These are phyloP conservation scores for Lasiommata megera DNA, from an alignment of 2,888 invertebrate genomes.

Conservation along the genomic window DNA sequence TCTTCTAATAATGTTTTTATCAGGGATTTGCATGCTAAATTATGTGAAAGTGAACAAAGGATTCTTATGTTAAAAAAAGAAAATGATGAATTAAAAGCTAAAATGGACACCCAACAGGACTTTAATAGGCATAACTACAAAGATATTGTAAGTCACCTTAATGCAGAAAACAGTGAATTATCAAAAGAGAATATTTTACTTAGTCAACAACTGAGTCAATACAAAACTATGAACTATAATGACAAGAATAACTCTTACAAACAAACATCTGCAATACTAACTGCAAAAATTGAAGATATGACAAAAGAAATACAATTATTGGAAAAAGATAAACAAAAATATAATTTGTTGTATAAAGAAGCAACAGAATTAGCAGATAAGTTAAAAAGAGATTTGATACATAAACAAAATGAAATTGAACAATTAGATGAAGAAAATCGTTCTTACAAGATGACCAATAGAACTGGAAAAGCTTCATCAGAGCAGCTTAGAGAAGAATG, in stretches of 20 bases:
- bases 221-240: conserved; percentile 50
- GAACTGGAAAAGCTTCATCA: conserved; percentile 67
- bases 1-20: conserved; percentile 53
- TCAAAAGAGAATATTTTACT: conserved; percentile 70
- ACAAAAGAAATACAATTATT: conserved; percentile 54
- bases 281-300: conserved; percentile 56
- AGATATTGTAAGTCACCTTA: conserved; percentile 68
- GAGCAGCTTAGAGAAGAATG: conserved; percentile 71
- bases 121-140: conserved; percentile 61
- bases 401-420: conserved; percentile 68
- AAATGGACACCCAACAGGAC: conserved; percentile 45
- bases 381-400: conserved; percentile 63
- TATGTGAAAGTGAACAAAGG: conserved; percentile 75
- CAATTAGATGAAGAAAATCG: conserved; percentile 70
- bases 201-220: conserved; percentile 63
- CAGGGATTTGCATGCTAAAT: conserved; percentile 63
- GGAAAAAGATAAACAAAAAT: conserved; percentile 68
- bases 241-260: conserved; percentile 48
- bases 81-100: conserved; percentile 63
- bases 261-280: conserved; percentile 54
- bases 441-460: conserved; percentile 68
- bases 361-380: conserved; percentile 60
- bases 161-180: conserved; percentile 68
- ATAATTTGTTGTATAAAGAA: conserved; percentile 62
- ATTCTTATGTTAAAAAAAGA: conserved; percentile 72